Percentiles rank a stretch among this genome's conserved stretches.
Conservation (phyloP, 2,797 vertebrate species). For the Helicolenus hilgendorfi region DNA sequence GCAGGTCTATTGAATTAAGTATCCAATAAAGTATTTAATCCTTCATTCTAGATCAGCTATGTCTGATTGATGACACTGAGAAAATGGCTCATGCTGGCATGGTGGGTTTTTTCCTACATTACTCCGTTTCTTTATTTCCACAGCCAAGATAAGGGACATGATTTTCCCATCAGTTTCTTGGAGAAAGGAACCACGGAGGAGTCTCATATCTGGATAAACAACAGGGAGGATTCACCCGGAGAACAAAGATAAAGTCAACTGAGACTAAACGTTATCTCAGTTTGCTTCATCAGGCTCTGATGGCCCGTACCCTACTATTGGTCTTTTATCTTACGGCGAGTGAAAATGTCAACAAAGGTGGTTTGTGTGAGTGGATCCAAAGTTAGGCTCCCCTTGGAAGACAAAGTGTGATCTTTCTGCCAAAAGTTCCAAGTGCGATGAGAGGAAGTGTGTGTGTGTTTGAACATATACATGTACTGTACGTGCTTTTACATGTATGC, state of each 20-base stretch:
- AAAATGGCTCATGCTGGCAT: background rate
- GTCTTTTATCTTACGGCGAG: conserved; percentile 16
- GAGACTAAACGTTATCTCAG: conserved; percentile 29
- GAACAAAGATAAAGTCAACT: conserved; percentile 39
- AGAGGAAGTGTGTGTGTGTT: background rate
- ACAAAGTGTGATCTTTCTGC: background rate
- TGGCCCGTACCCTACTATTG: conserved; percentile 26
- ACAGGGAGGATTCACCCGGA: conserved; percentile 22
- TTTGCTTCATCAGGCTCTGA: conserved; percentile 36
- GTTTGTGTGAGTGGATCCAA: background rate
- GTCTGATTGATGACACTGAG: conserved; percentile 1
- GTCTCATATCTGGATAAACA: conserved; percentile 59
- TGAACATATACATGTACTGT: background rate
- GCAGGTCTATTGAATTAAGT: background rate
- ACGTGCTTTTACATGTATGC: background rate
- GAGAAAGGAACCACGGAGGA: conserved; percentile 17
- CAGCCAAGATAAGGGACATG: conserved; percentile 38
- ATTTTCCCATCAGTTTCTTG: conserved; percentile 48
- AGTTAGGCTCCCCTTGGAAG: background rate
- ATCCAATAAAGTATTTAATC: background rate
- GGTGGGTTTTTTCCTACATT: background rate
- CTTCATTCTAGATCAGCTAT: background rate
- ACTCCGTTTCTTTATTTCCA: conserved; percentile 27
- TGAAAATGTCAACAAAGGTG: background rate
- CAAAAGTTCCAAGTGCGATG: background rate